Evolutionary conservation across 2,113 vertebrate genomes (phyloP).

Genomic region (Myotis yumanensis): DNA sequence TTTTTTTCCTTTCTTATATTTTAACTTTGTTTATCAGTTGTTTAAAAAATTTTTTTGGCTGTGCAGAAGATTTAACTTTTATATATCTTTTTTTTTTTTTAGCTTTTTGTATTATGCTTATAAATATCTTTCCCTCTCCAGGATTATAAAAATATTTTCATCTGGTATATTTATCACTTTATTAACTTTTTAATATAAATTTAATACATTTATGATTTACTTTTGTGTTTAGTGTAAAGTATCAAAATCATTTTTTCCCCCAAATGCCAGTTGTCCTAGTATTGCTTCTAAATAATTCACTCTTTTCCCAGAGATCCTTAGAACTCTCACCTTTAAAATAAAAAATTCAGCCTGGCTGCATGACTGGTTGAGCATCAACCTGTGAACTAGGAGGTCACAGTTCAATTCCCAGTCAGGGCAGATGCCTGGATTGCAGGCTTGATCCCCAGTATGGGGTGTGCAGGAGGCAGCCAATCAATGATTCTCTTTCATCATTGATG

Average conservation of each 20-base stretch:
- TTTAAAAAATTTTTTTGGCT: background rate
- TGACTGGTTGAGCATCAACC: too few relatives aligned
- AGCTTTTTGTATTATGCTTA: constrained; percentile 35
- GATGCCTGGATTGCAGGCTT: too few relatives aligned
- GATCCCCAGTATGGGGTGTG: too few relatives aligned
- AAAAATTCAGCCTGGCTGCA: too few relatives aligned
- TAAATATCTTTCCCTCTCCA: background rate
- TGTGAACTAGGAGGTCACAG: too few relatives aligned
- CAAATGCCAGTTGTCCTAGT: background rate
- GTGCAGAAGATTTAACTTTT: constrained; percentile 8
- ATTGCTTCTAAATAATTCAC: background rate
- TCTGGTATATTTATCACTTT: constrained; percentile 18
- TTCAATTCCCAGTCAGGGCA: too few relatives aligned
- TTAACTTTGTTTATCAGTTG: background rate
- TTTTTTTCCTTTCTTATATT: background rate
- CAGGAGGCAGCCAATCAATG: too few relatives aligned
- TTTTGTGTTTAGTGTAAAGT: constrained; percentile 19
- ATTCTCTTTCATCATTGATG: too few relatives aligned
- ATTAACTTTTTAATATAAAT: background rate
- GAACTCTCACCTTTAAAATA: background rate
- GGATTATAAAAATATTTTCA: constrained; percentile 14
- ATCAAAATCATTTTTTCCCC: background rate
- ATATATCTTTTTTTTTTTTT: background rate
- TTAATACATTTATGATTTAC: constrained; percentile 38
- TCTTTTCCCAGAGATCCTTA: background rate